Evolutionary conservation across 2,888 invertebrate genomes (phyloP).

Genomic region (Plagiodera versicolora): DNA sequence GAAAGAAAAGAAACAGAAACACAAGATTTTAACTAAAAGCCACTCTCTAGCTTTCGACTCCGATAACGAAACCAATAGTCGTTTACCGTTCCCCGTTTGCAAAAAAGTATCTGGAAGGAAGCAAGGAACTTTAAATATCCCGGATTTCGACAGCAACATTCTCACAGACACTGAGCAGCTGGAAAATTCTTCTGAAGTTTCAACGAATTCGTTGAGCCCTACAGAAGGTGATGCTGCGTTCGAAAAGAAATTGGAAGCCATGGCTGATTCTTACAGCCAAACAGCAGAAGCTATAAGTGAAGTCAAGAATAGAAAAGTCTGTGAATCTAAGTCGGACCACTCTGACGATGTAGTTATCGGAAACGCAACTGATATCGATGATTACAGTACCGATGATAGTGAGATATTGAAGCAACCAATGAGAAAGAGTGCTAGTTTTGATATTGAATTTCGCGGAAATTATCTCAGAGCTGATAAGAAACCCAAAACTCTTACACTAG

Average conservation of each 20-base stretch:
- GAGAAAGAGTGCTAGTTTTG: background rate
- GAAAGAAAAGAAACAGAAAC: slow-evolving; percentile 10
- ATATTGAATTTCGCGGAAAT: slow-evolving; percentile 10
- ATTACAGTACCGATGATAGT: slow-evolving; percentile 30
- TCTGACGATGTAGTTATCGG: slow-evolving; percentile 17
- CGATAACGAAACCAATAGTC: slow-evolving; percentile 38
- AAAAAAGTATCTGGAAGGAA: slow-evolving; percentile 38
- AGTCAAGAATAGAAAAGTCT: slow-evolving; percentile 14
- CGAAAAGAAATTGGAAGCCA: slow-evolving; percentile 36
- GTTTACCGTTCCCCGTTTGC: slow-evolving; percentile 37
- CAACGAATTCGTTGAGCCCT: slow-evolving; percentile 13
- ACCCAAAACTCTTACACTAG: slow-evolving; percentile 3
- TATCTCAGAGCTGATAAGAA: background rate
- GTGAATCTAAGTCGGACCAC: slow-evolving; percentile 12
- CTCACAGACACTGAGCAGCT: slow-evolving; percentile 53
- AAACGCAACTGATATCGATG: slow-evolving; percentile 38
- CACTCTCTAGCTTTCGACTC: slow-evolving; percentile 36
- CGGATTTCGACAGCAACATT: slow-evolving; percentile 40
- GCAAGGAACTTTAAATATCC: slow-evolving; percentile 29
- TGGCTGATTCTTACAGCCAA: slow-evolving; percentile 36
- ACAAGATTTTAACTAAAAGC: slow-evolving; percentile 15
- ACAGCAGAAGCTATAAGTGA: slow-evolving; percentile 31
- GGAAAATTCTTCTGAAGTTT: slow-evolving; percentile 50
- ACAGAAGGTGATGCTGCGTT: slow-evolving; percentile 31
- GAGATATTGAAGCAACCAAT: slow-evolving; percentile 16